Conservation (phyloP, 2,888 invertebrate genomes). For the Sminthurides aquaticus region DNA sequence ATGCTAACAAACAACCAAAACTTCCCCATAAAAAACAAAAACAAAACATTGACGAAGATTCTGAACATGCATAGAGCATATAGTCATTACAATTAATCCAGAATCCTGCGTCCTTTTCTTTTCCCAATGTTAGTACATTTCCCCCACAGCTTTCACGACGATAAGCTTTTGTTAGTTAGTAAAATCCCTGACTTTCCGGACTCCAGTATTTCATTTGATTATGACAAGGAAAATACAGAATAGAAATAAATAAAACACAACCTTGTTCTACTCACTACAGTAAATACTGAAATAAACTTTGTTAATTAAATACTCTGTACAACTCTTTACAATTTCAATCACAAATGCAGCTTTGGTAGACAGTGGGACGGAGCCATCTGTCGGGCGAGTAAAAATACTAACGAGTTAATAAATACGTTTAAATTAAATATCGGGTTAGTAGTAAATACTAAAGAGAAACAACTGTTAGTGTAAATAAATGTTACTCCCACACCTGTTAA, state of each 20-base stretch:
- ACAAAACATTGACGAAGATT: too few species aligned
- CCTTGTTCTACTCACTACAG: too few species aligned
- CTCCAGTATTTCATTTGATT: not conserved
- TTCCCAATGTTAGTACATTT: not conserved
- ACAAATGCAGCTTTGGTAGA: conserved; percentile 29
- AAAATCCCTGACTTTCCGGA: not conserved
- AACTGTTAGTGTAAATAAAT: too few species aligned
- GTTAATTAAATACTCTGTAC: too few species aligned
- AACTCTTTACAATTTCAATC: conserved; percentile 8
- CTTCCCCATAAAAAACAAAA: not conserved
- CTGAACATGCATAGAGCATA: too few species aligned
- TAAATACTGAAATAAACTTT: too few species aligned
- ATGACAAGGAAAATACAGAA: too few species aligned
- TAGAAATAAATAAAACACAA: too few species aligned
- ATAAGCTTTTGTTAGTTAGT: not conserved
- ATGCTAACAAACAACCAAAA: not conserved
- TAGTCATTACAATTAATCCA: too few species aligned
- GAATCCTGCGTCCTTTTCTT: not conserved
- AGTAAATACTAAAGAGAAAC: not conserved
- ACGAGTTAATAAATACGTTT: not conserved
- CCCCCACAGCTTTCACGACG: not conserved
- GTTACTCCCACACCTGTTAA: too few species aligned
- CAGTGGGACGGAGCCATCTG: not conserved
- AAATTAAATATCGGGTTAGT: too few species aligned
- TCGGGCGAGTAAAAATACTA: not conserved